A percentile compares a stretch with the other conserved stretches of the same genome.
Evolutionary conservation across 2,113 vertebrate species (phyloP).

Genomic region (Turdus rufiventris): DNA sequence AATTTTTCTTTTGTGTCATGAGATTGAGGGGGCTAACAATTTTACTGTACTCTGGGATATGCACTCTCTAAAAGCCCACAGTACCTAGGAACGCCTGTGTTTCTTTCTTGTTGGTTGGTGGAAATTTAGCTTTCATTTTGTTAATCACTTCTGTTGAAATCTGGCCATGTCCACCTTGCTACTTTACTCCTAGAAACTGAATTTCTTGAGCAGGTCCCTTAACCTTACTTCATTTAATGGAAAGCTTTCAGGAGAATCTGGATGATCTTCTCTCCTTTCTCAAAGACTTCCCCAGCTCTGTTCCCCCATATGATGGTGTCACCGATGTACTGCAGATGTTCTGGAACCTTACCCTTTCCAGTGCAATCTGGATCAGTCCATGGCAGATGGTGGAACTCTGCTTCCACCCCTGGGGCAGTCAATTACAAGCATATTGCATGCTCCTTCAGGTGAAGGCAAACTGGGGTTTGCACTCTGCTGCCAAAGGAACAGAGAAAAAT

Average conservation of each 20-base stretch:
- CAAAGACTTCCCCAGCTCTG: fast-evolving
- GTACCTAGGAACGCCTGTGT: neutral
- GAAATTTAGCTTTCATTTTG: neutral
- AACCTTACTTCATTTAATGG: neutral
- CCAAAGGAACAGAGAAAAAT: neutral
- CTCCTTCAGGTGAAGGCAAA: neutral
- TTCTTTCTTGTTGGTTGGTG: neutral
- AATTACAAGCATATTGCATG: fast-evolving
- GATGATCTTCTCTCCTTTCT: neutral
- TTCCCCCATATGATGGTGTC: too few species aligned
- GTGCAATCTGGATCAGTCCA: neutral
- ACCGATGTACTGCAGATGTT: neutral
- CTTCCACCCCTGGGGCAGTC: neutral
- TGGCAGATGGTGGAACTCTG: neutral
- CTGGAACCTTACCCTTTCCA: neutral
- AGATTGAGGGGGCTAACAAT: neutral
- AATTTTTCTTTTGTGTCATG: neutral
- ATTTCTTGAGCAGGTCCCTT: neutral
- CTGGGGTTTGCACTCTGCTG: neutral
- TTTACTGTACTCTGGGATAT: neutral
- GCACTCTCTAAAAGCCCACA: neutral
- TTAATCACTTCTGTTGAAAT: neutral
- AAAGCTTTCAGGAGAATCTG: neutral
- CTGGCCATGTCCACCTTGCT: neutral
- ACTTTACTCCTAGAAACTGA: neutral